Base-by-base conservation (phyloP, 2,797 vertebrate species). In the Tapera naevia region DNA sequence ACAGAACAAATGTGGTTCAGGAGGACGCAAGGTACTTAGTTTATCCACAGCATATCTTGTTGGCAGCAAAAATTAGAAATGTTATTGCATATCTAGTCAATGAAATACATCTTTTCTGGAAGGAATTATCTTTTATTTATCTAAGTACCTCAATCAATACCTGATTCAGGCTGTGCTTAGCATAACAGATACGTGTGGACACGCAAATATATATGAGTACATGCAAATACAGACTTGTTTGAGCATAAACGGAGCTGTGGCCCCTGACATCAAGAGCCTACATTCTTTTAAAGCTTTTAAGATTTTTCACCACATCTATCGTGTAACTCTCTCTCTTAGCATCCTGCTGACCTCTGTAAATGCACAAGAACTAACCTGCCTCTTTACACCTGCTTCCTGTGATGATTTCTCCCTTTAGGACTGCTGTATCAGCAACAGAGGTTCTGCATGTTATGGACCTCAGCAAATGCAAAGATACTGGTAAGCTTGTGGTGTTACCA, bases 271-370 rank as follows among this genome's bases (percentile, higher is more conserved):
- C 24, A 82, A 87, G 54, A 94, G 37, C 13, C 41, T 32, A 15
- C 27, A 13, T 66, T 82, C 56, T 80, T 91, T n/a, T 17, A 86
- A 85, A 76, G 64, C 48, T 92, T 92, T 89, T 82, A 90, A 39
- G n/a, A 39, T 87, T 43, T 70, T 65, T 95, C 94, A 78, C 57
- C 80, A 62, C 50, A 87, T 37, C 48, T 91, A 56, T 64, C 17
- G 2, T 33, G 1, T 78, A 85, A 75, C 74, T 43, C 45, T 67
- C 14, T 51, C 25, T 73, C 46, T 41, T 16, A n/a, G 58, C 43
- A 62, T 32, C 74, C 64, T 50, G 46, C 74, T 78, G 76, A 82
- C 43, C 32, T 64, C 41, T 48, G 27, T 58, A 70, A 25, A 24
- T 28, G 25, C 88, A 81, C 3, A 2, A 48, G 62, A 74, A 24